Evolutionary conservation across 2,888 invertebrate genomes (phyloP), one percentile per base, ranked within the genome.

Genomic region (Nineta flava): DNA sequence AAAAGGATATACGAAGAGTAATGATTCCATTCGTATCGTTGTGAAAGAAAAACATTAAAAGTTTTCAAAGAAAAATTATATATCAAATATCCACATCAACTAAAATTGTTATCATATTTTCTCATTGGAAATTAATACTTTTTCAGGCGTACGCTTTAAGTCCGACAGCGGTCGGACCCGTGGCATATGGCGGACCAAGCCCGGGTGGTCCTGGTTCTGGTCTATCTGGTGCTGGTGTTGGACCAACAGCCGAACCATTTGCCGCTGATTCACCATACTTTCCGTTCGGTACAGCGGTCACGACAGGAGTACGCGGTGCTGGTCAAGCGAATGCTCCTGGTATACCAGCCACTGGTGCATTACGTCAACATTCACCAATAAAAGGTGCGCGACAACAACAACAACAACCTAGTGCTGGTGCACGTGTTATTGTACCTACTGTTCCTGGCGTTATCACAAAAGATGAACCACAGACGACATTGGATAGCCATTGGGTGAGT

Each of bases 251-350:
- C 65, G 67, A 81, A 69, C 63, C 79, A 63, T 70, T 79, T 71
- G 60, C 78, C 68, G 62, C 81, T 66, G 65, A 72, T 66, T 66
- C 70, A 60, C 75, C 71, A 65, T 80, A 66, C 70, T 82, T 81
- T 53, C 81, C 81, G 59, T 81, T 81, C 71, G 58, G 76, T 69
- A 62, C 65, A 74, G 61, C 70, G 75, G 56, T 65, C 66, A 66
- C 75, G 66, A 56, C 61, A 66, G 55, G 74, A 71, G 49, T 51
- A 61, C 48, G 60, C 61, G 58, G 59, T 60, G 52, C 44, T 26
- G 44, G 44, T 13, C 44, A 44, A 44, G 44, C 26, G 17, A 7
- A 4, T 13, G 44, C 44, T 26, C 44, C 44, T 26, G 44, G 43
- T 15, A n/a, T 48, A 44, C 47, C 44, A 38, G 44, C 40, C 26